Percentiles rank a stretch among this genome's conserved stretches.
phyloP scores from a whole-genome alignment of 2,888 invertebrate species.

The Scaptomyza flava region DNA sequence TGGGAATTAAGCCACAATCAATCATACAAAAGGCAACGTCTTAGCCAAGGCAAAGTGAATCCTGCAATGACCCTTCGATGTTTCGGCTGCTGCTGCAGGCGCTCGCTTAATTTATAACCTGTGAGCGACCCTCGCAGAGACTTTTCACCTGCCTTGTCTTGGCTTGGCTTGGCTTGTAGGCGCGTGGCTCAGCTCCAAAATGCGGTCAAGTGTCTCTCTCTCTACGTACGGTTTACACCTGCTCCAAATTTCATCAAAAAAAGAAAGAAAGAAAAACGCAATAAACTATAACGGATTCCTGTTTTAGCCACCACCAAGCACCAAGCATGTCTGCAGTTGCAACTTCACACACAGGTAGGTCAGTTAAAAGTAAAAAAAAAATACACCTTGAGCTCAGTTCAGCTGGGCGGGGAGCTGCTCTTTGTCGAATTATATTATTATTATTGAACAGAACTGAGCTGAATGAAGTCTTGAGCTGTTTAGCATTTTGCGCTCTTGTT shows the following conservation, averaged over 20 bases:
- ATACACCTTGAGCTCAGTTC: constrained; percentile 68
- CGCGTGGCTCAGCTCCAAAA: constrained; percentile 74
- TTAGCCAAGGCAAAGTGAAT: constrained; percentile 34
- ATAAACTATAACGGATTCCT: constrained; percentile 81
- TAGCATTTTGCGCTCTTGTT: constrained; percentile 79
- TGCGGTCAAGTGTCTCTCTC: constrained; percentile 76
- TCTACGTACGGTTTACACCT: constrained; percentile 62
- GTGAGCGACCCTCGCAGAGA: constrained; percentile 60
- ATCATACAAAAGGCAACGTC: constrained; percentile 58
- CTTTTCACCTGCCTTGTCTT: constrained; percentile 64
- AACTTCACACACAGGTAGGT: constrained; percentile 56
- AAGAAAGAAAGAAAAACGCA: constrained; percentile 18
- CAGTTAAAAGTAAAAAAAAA: constrained; percentile 52
- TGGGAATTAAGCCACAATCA: constrained; percentile 72
- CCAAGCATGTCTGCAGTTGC: constrained; percentile 2
- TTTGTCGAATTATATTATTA: background rate
- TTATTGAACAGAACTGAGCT: constrained; percentile 10
- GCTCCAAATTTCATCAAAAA: constrained; percentile 61
- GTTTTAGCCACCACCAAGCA: constrained; percentile 69
- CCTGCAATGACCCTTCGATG: constrained; percentile 58
- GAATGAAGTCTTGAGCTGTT: constrained; percentile 40
- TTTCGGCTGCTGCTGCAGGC: constrained; percentile 52
- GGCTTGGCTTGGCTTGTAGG: constrained; percentile 59
- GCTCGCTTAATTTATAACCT: constrained; percentile 76
- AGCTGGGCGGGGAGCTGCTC: constrained; percentile 35